These are phyloP conservation scores for Drosophila antonietae DNA, from an alignment of 2,888 invertebrate genomes.

Conservation along the genomic window DNA sequence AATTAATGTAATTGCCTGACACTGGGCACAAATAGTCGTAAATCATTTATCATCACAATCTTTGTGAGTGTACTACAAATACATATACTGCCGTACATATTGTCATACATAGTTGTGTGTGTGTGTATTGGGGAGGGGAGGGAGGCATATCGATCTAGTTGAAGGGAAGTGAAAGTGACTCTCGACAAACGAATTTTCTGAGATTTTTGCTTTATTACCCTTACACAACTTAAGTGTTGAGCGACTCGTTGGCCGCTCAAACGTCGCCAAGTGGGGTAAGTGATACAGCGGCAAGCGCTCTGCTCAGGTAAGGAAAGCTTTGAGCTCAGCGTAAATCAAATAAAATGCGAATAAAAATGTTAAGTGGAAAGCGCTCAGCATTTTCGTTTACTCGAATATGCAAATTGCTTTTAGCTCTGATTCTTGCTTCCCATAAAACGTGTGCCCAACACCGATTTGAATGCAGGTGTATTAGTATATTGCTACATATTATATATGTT, in stretches of 20 bases:
- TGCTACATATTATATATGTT: too few species aligned
- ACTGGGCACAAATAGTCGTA: constrained; percentile 47
- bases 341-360: constrained; percentile 68
- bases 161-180: constrained; percentile 23
- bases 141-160: constrained; percentile 39
- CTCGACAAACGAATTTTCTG: constrained; percentile 28
- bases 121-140: background rate
- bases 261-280: constrained; percentile 40
- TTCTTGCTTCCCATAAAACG: constrained; percentile 51
- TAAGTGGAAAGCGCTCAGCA: constrained; percentile 46
- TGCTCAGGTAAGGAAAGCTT: constrained; percentile 11
- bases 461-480: constrained; percentile 38
- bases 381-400: constrained; percentile 58
- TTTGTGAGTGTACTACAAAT: background rate
- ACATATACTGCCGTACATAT: background rate
- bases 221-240: constrained; percentile 49
- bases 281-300: constrained; percentile 2
- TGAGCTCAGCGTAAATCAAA: constrained; percentile 62
- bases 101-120: too few species aligned
- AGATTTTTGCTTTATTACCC: constrained; percentile 56
- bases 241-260: constrained; percentile 21
- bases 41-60: constrained; percentile 54
- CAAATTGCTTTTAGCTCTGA: constrained; percentile 67
- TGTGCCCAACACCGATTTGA: constrained; percentile 17
- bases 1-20: constrained; percentile 59